Percentiles rank a stretch among this genome's conserved stretches.
These are phyloP conservation scores for Pipistrellus nathusii DNA, from an alignment of 2,797 vertebrate genomes.

Conservation along the genomic window DNA sequence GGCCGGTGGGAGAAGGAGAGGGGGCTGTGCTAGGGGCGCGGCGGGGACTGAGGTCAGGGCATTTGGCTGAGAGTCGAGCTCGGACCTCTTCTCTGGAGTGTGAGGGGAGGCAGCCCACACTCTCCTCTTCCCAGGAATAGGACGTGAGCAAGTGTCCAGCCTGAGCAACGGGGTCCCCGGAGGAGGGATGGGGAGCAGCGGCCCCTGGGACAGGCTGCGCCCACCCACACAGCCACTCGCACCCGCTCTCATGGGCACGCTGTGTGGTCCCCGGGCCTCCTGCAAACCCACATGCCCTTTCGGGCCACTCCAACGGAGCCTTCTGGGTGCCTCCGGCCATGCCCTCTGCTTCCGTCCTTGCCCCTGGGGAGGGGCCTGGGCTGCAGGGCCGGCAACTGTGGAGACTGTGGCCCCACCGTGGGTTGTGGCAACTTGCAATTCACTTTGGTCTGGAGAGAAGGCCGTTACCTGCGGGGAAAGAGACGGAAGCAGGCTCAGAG, in stretches of 20 bases:
- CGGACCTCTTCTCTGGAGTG: neutral
- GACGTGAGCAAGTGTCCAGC: neutral
- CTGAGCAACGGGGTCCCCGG: neutral
- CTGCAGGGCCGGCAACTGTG: slow-evolving; percentile 62
- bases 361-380: neutral
- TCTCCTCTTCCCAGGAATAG: slow-evolving; percentile 49
- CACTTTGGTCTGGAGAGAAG: slow-evolving; percentile 78
- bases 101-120: slow-evolving; percentile 12
- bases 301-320: neutral
- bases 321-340: neutral
- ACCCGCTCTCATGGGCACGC: neutral
- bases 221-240: neutral
- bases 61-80: slow-evolving; percentile 78
- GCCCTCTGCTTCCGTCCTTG: neutral
- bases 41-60: neutral
- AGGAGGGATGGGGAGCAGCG: neutral
- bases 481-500: slow-evolving; percentile 64
- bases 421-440: slow-evolving; percentile 89
- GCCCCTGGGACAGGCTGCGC: neutral
- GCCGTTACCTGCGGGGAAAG: slow-evolving; percentile 84
- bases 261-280: neutral
- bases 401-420: slow-evolving; percentile 19
- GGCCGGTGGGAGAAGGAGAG: neutral
- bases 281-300: neutral
- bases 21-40: neutral